These are phyloP conservation scores for Pantherophis alleghaniensis DNA, from an alignment of 2,797 vertebrate species.

Conservation along the genomic window DNA sequence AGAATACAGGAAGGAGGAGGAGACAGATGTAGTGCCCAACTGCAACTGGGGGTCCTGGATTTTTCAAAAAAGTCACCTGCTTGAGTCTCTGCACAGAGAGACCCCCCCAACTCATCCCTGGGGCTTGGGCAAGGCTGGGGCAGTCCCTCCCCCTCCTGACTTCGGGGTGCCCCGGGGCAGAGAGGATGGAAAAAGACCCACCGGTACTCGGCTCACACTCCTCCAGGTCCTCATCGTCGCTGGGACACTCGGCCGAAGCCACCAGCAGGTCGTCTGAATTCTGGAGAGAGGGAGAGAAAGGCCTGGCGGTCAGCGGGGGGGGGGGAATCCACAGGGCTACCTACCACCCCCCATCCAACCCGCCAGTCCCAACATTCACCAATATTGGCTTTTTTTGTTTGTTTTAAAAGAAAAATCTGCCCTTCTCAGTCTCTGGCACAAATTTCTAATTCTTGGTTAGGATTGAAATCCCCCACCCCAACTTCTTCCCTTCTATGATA, in stretches of 20 bases:
- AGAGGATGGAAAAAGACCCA: conserved; percentile 76
- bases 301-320: neutral
- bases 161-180: conserved; percentile 39
- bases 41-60: neutral
- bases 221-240: conserved; percentile 93
- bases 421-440: no score
- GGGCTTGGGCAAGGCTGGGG: neutral
- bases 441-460: no score
- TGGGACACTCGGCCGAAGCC: conserved; percentile 93
- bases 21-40: neutral
- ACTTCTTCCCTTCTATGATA: no score
- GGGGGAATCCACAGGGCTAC: neutral
- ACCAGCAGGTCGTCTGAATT: conserved; percentile 94
- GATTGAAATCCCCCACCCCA: no score
- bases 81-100: neutral
- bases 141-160: neutral
- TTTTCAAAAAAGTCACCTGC: neutral
- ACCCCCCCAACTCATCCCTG: neutral
- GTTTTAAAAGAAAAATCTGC: no score
- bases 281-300: conserved; percentile 68
- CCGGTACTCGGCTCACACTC: conserved; percentile 96
- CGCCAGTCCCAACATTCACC: no score
- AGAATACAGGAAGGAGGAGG: neutral
- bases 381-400: no score
- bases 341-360: no score